A percentile compares a stretch with the other conserved stretches of the same genome.
phyloP scores from a whole-genome alignment of 2,888 invertebrate genomes.

The Caenorhabditis afra region DNA sequence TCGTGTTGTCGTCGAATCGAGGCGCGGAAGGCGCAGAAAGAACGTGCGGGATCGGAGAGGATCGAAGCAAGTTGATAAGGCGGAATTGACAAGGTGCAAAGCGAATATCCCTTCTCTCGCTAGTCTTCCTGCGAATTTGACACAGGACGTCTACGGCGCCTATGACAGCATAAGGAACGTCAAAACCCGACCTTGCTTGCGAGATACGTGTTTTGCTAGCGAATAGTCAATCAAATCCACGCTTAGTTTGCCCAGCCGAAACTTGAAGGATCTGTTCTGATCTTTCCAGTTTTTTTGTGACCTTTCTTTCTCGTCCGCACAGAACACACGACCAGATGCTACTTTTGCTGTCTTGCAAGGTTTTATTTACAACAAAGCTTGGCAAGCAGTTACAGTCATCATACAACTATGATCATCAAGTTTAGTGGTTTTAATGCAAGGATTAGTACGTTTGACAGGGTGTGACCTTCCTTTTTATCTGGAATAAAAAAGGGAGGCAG shows the following conservation, averaged over 20 bases:
- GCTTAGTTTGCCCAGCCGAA: slow-evolving; percentile 27
- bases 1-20: background rate
- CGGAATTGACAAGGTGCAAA: slow-evolving; percentile 50
- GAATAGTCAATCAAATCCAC: slow-evolving; percentile 46
- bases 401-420: slow-evolving; percentile 28
- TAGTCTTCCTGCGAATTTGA: slow-evolving; percentile 31
- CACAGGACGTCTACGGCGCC: slow-evolving; percentile 24
- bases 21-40: slow-evolving; percentile 9
- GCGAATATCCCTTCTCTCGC: slow-evolving; percentile 11
- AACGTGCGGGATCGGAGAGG: slow-evolving; percentile 38
- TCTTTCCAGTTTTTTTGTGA: slow-evolving; percentile 3
- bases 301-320: background rate
- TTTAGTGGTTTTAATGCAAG: slow-evolving; percentile 34
- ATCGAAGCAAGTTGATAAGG: slow-evolving; percentile 31
- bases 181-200: slow-evolving; percentile 32
- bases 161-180: background rate
- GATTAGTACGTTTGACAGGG: slow-evolving; percentile 30
- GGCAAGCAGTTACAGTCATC: slow-evolving; percentile 39
- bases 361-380: slow-evolving; percentile 27
- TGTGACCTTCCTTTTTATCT: slow-evolving; percentile 48
- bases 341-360: slow-evolving; percentile 15
- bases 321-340: background rate
- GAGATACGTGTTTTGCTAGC: slow-evolving; percentile 21
- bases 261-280: slow-evolving; percentile 40
- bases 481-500: background rate